Percentiles rank a stretch among this genome's conserved stretches.
These are phyloP conservation scores for Sebastiscus tertius DNA, from an alignment of 2,797 vertebrate genomes.

Conservation along the genomic window DNA sequence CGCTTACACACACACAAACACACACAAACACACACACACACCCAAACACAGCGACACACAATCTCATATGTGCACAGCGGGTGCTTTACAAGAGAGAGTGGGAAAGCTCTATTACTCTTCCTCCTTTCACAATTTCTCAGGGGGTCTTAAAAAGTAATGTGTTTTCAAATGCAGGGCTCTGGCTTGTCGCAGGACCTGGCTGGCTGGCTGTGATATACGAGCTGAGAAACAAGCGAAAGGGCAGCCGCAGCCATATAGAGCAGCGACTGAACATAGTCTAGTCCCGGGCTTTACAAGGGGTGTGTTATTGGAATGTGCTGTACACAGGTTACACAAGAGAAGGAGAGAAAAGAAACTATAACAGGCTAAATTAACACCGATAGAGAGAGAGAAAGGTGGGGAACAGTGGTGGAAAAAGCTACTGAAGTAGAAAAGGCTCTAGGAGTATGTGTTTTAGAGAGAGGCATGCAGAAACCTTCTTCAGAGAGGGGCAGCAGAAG, in stretches of 20 bases:
- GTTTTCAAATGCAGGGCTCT: conserved; percentile 75
- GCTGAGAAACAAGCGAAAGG: conserved; percentile 56
- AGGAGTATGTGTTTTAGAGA: background rate
- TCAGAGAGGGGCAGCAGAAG: background rate
- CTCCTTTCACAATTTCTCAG: conserved; percentile 72
- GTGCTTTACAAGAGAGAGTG: conserved; percentile 62
- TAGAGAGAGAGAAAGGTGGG: background rate
- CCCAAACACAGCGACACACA: conserved; percentile 36
- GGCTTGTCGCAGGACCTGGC: conserved; percentile 58
- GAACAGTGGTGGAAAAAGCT: background rate
- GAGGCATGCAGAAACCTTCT: background rate
- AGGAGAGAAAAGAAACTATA: background rate
- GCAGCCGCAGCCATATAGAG: conserved; percentile 29
- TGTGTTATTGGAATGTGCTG: conserved; percentile 20
- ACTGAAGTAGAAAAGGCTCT: background rate
- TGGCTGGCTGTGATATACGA: conserved; percentile 62
- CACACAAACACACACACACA: background rate
- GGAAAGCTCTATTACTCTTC: conserved; percentile 74
- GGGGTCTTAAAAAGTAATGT: conserved; percentile 78
- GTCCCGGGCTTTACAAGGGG: background rate
- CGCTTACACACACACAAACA: conserved; percentile 12
- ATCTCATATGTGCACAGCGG: conserved; percentile 66
- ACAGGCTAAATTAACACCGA: background rate
- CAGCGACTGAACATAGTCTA: background rate
- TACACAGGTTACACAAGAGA: background rate